Percentiles rank a stretch among this genome's conserved stretches.
Conservation (phyloP, 2,888 invertebrate genomes). For the Girardia tigrina region DNA sequence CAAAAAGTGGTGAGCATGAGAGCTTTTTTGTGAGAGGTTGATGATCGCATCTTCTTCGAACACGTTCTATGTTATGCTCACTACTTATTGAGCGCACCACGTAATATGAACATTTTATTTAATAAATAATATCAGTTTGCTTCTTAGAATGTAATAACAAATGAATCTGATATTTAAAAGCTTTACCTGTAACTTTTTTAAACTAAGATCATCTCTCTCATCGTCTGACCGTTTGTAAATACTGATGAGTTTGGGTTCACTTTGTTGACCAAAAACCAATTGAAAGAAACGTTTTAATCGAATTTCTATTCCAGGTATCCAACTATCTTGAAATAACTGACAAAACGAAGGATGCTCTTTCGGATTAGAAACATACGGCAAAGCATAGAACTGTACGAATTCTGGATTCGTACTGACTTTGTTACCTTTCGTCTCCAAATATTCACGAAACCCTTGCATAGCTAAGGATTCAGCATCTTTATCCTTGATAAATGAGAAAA, state of each 20-base stretch:
- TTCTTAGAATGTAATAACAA: no score
- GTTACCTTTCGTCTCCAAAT: neutral
- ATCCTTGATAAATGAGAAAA: no score
- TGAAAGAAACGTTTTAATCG: slow-evolving; percentile 11
- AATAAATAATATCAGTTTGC: no score
- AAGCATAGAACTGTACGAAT: slow-evolving; percentile 8
- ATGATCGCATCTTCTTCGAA: no score
- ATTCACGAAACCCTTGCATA: slow-evolving; percentile 21
- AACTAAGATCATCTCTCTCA: neutral
- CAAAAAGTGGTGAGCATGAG: no score
- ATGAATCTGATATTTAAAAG: no score
- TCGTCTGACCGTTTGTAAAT: neutral
- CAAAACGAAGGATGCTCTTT: neutral
- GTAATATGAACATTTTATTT: no score
- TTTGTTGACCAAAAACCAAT: neutral
- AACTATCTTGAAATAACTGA: slow-evolving; percentile 18
- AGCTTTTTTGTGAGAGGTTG: no score
- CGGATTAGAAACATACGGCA: slow-evolving; percentile 12
- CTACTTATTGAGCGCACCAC: no score
- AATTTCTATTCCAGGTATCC: slow-evolving; percentile 11
- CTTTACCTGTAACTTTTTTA: neutral
- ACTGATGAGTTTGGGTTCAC: neutral
- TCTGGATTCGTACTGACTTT: slow-evolving; percentile 25
- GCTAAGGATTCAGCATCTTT: neutral
- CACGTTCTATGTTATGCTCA: no score